Base-by-base conservation (phyloP, 2,888 invertebrate species). In the Diadegma fenestrale region DNA sequence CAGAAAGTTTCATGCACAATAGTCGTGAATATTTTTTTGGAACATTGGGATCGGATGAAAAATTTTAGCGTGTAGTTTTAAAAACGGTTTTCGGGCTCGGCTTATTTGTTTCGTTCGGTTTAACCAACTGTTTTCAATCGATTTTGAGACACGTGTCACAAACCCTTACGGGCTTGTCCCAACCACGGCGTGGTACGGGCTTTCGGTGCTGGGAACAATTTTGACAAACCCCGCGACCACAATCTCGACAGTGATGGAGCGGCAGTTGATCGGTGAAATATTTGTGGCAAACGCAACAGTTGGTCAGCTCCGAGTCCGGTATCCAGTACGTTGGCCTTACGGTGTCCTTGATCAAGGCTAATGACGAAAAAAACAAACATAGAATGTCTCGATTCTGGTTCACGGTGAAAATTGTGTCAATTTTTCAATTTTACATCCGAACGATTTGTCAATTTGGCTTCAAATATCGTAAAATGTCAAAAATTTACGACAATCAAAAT, bases 221-320 rank as follows among this genome's bases (percentile, higher is more conserved):
- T 87, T 97, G 96, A 93, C 97, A 98, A 89, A 97, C 97, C 0
- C 97, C 97, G 90, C 96, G 96, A 0, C 97, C 97, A 93, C 97
- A 97, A 0, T 95, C 94, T 82, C 96, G 94, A 88, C 95, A 96
- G 88, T 96, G 96, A 88, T 95, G 95, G 75, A 94, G 82, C 22
- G 90, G 87, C 82, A 92, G 48, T 12, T 81, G 82, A 12, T 88
- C 88, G 2, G 89, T 90, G 92, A 97, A 97, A 33, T 94, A 93
- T 41, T 94, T 92, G 37, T 95, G 93, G 92, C 98, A 98, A 14
- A 96, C 95, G 85, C 94, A 94, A 92, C 98, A 98, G 78, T 94
- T 93, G 26, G 94, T 95, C 73, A 97, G 96, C 89, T 97, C 96
- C 6, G 95, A 95, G 92, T 98, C 97, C 0, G 97, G 97, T 45